These are phyloP conservation scores for Strigamia crassipes DNA, from an alignment of 2,888 invertebrate species.

Conservation along the genomic window DNA sequence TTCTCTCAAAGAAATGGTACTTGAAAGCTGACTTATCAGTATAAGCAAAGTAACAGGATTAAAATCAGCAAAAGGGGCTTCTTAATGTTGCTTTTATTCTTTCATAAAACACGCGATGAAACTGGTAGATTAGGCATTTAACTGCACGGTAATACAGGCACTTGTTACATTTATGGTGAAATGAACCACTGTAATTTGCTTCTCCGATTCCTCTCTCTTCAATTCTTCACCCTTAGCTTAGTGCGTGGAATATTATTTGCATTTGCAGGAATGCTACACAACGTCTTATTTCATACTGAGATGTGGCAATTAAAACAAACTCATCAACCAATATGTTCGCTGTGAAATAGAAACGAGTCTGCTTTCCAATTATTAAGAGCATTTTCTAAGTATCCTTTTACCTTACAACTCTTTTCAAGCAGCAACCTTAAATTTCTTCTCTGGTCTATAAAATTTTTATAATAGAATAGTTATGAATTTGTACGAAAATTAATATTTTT, in stretches of 20 bases:
- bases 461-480: not conserved
- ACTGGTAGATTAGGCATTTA: constrained; percentile 39
- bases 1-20: not conserved
- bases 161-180: constrained; percentile 43
- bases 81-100: constrained; percentile 41
- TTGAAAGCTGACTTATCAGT: constrained; percentile 28
- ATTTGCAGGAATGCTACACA: constrained; percentile 3
- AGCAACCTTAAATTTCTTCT: not conserved
- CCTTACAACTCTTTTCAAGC: not conserved
- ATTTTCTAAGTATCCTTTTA: not conserved
- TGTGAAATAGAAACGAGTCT: not conserved
- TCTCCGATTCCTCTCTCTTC: constrained; percentile 43
- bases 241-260: constrained; percentile 28
- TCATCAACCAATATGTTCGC: constrained; percentile 26
- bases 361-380: constrained; percentile 7
- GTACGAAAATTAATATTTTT: not conserved
- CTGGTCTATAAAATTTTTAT: not conserved
- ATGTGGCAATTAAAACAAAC: constrained; percentile 32
- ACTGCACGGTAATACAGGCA: constrained; percentile 39
- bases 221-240: constrained; percentile 30
- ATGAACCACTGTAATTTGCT: constrained; percentile 43
- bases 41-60: constrained; percentile 33
- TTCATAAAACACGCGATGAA: constrained; percentile 45
- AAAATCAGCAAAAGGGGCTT: constrained; percentile 31
- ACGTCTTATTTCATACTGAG: not conserved